Conservation (phyloP, 2,797 vertebrate genomes). For the Enteromius afrohamiltoni region DNA sequence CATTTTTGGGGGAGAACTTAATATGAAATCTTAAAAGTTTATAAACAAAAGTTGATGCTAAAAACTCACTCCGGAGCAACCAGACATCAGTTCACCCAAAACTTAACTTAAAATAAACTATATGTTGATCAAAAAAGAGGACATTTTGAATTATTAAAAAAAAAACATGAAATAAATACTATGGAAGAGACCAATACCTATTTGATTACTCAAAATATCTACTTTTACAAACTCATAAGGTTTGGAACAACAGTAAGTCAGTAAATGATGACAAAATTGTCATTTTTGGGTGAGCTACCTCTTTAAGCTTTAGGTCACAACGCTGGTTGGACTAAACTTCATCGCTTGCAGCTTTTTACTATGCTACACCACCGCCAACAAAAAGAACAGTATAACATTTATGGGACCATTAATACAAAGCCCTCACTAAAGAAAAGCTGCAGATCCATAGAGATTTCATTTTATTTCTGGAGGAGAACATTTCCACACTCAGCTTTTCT, state of each 20-base stretch:
- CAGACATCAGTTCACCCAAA: not conserved
- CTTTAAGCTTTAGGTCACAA: not conserved
- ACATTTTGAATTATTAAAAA: not conserved
- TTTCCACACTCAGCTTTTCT: conserved; percentile 33
- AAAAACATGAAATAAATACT: not conserved
- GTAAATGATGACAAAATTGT: not conserved
- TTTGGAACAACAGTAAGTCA: not conserved
- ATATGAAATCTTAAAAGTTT: too few relatives aligned
- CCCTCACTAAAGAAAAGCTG: not conserved
- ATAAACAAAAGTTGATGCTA: not conserved
- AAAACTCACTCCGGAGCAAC: not conserved
- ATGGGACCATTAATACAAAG: not conserved
- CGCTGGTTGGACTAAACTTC: not conserved
- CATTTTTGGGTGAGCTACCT: too few relatives aligned
- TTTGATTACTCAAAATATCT: not conserved
- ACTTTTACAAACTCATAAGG: not conserved
- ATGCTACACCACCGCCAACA: not conserved
- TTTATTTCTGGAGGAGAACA: conserved; percentile 10
- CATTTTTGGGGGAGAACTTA: not conserved
- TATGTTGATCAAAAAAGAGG: not conserved
- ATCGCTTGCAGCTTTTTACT: not conserved
- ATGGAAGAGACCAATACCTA: not conserved
- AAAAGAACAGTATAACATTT: conserved; percentile 3
- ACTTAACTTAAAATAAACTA: too few relatives aligned
- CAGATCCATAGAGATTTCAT: not conserved